Evolutionary conservation across 2,888 invertebrate genomes (phyloP), one percentile per base, ranked within the genome.

Genomic region (Patella depressa): DNA sequence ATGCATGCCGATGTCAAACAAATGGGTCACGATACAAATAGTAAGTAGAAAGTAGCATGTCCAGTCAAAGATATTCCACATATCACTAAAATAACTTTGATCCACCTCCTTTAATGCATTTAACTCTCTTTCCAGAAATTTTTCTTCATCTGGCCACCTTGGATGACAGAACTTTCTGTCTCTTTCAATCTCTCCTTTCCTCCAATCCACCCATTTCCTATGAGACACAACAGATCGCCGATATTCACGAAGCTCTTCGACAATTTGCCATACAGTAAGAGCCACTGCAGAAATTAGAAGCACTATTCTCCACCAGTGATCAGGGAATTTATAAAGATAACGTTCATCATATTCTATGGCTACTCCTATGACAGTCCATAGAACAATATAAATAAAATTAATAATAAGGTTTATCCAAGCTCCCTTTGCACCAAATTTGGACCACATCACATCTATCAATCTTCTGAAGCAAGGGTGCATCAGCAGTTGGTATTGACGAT

Each of bases 1-100:
- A 82, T 89, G 90, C 2, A 77, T 29, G 24, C 83, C 72, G 19
- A 90, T 83, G 74, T 91, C 91, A 3, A 85, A 88, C 14, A 90
- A 53, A 75, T 91, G 91, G 5, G 89, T 90, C 12, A 81, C 80
- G 55, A 90, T 85, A 19, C 84, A 87, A 11, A 85, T 80, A 15
- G 88, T 55, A 65, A 91, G 83, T 59, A 90, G 78, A 2, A 84
- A 74, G 80, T 90, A 91, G 78, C 89, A 89, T 19, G 88, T 82
- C 90, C 90, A 91, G 84, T 91, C 91, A 85, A 90, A 90, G 71
- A 89, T 86, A 78, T 91, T 91, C 90, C 90, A 91, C 73, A 81
- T 82, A 79, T 91, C 91, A 72, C 80, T 86, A 78, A 90, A 89
- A 81, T 91, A 91, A 75, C 88, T 87, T 17, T 89, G 89, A 29